Evolutionary conservation across 2,888 invertebrate genomes (phyloP).

Genomic region (Drosophila fungiperda): DNA sequence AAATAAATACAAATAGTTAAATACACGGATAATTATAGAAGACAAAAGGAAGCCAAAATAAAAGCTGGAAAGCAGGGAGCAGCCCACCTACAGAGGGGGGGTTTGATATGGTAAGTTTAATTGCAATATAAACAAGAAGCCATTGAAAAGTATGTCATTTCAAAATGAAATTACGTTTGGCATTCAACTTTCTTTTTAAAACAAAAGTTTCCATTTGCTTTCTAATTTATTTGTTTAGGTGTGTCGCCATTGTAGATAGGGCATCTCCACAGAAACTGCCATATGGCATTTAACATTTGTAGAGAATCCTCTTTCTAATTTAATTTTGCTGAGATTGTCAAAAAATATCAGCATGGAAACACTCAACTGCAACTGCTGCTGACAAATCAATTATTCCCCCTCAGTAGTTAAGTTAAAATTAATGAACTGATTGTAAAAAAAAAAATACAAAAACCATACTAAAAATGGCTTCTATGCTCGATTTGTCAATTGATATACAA

Average conservation of each 20-base stretch:
- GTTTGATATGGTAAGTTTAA: slow-evolving; percentile 43
- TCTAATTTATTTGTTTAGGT: slow-evolving; percentile 30
- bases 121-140: slow-evolving; percentile 65
- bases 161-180: slow-evolving; percentile 42
- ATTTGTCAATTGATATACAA: neutral
- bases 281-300: slow-evolving; percentile 58
- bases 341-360: slow-evolving; percentile 1
- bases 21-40: neutral
- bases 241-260: slow-evolving; percentile 11
- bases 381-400: slow-evolving; percentile 26
- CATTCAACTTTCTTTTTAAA: slow-evolving; percentile 44
- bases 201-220: slow-evolving; percentile 49
- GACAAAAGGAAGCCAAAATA: neutral
- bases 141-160: slow-evolving; percentile 51
- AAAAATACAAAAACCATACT: neutral
- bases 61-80: neutral
- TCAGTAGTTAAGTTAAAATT: slow-evolving; percentile 2
- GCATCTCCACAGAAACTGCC: slow-evolving; percentile 44
- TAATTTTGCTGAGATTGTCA: slow-evolving; percentile 21
- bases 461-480: neutral
- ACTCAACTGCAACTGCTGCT: slow-evolving; percentile 6
- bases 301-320: slow-evolving; percentile 33
- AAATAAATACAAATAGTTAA: slow-evolving; percentile 7
- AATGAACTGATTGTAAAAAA: neutral
- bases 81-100: neutral